Percentiles rank a stretch among this genome's conserved stretches.
phyloP scores from a whole-genome alignment of 92 coral and sea anemone genomes.

The Heteractis magnifica region DNA sequence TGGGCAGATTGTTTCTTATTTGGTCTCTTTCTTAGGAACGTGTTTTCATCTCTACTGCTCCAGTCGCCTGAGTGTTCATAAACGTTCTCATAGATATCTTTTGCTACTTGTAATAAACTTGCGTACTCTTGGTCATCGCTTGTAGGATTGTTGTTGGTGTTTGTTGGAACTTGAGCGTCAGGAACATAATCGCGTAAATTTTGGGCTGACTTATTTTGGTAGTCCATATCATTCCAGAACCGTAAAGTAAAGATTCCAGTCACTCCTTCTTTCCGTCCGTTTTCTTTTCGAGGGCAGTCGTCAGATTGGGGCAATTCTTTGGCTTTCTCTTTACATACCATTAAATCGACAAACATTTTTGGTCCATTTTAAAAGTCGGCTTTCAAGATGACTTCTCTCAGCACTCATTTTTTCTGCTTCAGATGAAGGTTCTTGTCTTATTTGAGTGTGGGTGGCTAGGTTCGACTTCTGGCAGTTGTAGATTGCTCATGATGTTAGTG shows the following conservation, averaged over 20 bases:
- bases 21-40: slow-evolving; percentile 18
- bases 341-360: neutral
- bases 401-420: neutral
- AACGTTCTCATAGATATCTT: neutral
- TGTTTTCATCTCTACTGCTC: slow-evolving; percentile 17
- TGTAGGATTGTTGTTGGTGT: neutral
- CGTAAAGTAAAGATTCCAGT: neutral
- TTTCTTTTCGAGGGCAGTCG: neutral
- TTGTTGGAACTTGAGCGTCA: neutral
- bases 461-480: neutral
- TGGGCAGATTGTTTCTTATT: slow-evolving; percentile 13
- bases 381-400: slow-evolving; percentile 4
- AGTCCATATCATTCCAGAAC: slow-evolving; percentile 7
- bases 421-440: neutral
- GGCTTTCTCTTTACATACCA: slow-evolving; percentile 12
- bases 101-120: neutral
- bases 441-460: neutral
- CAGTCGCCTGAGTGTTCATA: slow-evolving; percentile 17
- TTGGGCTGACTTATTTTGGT: neutral
- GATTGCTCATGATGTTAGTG: slow-evolving; percentile 1
- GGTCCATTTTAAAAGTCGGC: neutral
- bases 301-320: slow-evolving; percentile 1
- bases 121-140: neutral
- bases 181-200: neutral
- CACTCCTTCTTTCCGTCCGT: slow-evolving; percentile 3